Percentiles rank a stretch among this genome's conserved stretches.
phyloP scores from a whole-genome alignment of 2,888 invertebrate genomes.

The Napeogenes inachia region DNA sequence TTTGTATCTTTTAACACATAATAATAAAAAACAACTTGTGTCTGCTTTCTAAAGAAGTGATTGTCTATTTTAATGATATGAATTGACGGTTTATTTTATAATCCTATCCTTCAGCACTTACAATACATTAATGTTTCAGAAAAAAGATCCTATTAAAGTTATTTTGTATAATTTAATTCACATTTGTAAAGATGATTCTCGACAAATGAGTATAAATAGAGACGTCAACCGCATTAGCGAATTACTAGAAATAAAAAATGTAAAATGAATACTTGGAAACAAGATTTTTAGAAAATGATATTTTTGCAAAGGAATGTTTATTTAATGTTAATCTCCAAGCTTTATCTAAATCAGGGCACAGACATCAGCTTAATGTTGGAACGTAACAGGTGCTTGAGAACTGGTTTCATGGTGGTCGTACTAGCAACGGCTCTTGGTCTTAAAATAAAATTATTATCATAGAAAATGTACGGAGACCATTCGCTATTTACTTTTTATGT shows the following conservation, averaged over 20 bases:
- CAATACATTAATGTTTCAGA: too few species aligned
- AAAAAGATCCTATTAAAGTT: not conserved
- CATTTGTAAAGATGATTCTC: not conserved
- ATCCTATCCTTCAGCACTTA: too few species aligned
- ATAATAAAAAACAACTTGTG: too few species aligned
- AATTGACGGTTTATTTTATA: too few species aligned
- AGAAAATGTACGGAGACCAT: conserved; percentile 19
- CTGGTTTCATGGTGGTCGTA: conserved; percentile 30
- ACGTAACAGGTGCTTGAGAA: conserved; percentile 35
- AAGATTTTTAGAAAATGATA: conserved; percentile 5
- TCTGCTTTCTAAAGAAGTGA: too few species aligned
- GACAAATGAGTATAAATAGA: not conserved
- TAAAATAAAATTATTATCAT: conserved; percentile 25
- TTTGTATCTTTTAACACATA: too few species aligned
- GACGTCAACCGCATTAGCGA: not conserved
- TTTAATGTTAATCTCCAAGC: conserved; percentile 17
- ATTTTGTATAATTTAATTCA: not conserved
- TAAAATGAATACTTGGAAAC: conserved; percentile 1
- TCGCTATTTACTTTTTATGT: not conserved
- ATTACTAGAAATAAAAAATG: not conserved
- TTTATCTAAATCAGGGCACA: conserved; percentile 34
- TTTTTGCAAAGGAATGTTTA: conserved; percentile 7
- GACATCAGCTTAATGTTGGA: conserved; percentile 25
- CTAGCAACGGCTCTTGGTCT: conserved; percentile 26
- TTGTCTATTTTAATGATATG: too few species aligned